A percentile compares a stretch with the other conserved stretches of the same genome.
Evolutionary conservation across 1,140 invertebrate genomes (phyloP).

Genomic region (Diorhabda carinulata): DNA sequence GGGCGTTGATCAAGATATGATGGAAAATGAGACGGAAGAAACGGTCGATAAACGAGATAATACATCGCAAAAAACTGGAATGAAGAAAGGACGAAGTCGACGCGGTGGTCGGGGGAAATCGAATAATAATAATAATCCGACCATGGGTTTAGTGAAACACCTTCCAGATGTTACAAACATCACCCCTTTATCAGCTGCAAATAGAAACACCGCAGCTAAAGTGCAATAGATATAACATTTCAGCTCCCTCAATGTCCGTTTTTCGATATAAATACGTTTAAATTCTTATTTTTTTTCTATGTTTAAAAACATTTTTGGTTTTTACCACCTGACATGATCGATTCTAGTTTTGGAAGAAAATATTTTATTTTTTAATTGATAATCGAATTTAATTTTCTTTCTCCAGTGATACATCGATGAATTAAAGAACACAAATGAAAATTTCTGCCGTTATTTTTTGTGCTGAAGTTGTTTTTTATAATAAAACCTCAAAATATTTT

Average conservation of each 20-base stretch:
- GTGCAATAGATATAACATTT: slow-evolving; percentile 29
- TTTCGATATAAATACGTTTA: no score
- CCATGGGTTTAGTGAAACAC: slow-evolving; percentile 3
- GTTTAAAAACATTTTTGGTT: no score
- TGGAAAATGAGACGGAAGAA: slow-evolving; percentile 55
- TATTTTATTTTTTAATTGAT: no score
- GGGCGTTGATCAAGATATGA: slow-evolving; percentile 3
- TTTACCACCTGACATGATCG: no score
- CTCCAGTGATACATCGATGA: no score
- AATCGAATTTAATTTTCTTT: no score
- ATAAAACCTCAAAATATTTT: no score
- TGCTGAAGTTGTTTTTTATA: no score
- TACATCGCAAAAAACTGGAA: slow-evolving; percentile 40
- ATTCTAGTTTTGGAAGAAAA: no score
- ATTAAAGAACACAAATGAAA: no score
- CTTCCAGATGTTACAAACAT: slow-evolving; percentile 22
- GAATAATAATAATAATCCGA: slow-evolving; percentile 9
- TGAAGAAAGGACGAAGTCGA: slow-evolving; percentile 51
- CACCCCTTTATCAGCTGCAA: slow-evolving; percentile 22
- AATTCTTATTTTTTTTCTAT: no score
- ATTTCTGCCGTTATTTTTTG: no score
- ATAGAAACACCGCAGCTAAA: slow-evolving; percentile 30
- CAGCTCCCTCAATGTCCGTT: not conserved
- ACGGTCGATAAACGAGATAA: slow-evolving; percentile 57
- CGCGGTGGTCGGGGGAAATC: slow-evolving; percentile 50